Evolutionary conservation across 2,113 vertebrate species (phyloP).

Genomic region (Anhinga anhinga): DNA sequence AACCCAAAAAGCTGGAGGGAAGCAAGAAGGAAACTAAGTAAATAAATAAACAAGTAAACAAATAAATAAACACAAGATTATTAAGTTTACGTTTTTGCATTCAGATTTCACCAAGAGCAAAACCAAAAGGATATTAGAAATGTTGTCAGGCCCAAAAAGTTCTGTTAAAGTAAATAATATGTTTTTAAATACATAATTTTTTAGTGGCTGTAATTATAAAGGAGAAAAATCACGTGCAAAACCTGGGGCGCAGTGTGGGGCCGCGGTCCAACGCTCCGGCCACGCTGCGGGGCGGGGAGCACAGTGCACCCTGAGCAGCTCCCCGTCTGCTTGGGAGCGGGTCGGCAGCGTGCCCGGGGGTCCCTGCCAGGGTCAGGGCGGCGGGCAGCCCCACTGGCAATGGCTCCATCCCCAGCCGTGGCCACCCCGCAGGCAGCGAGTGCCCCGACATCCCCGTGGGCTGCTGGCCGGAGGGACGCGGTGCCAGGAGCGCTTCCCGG

Average conservation of each 20-base stretch:
- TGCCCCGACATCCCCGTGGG: accelerated
- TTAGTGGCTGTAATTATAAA: background rate
- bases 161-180: background rate
- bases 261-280: background rate
- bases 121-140: background rate
- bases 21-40: background rate
- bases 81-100: background rate
- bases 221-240: background rate
- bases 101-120: background rate
- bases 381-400: background rate
- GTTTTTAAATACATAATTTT: accelerated
- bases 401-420: too few species aligned
- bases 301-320: accelerated
- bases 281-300: background rate
- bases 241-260: background rate
- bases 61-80: constrained; percentile 2
- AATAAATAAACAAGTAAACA: constrained; percentile 3
- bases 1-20: background rate
- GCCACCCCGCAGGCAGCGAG: background rate
- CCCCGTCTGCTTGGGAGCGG: background rate
- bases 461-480: background rate
- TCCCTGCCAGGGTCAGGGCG: background rate
- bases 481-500: background rate
- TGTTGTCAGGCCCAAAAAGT: background rate
- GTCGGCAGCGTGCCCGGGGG: accelerated